Percentiles rank a stretch among this genome's conserved stretches.
Evolutionary conservation across 35 echinoderm and acorn worm genomes (phyloP).

Genomic region (Lytechinus variegatus): DNA sequence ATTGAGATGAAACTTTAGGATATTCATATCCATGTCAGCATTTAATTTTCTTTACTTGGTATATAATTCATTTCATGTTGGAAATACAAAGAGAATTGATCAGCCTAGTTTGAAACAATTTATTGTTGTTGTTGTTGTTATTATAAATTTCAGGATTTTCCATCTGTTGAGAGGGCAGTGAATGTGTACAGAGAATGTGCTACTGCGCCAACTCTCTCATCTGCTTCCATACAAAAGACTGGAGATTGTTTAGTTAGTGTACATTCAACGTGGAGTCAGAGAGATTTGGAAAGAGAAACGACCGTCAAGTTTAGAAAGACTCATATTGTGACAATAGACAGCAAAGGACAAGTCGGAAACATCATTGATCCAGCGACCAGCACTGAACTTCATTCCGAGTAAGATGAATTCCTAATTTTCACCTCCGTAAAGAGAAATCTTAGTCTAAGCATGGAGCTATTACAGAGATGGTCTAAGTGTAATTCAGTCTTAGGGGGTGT

Average conservation of each 20-base stretch:
- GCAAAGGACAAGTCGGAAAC: background rate
- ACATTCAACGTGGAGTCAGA: slow-evolving; percentile 60
- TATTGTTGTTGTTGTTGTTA: too few species aligned
- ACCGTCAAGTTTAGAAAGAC: slow-evolving; percentile 50
- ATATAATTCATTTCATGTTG: too few species aligned
- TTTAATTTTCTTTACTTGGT: too few species aligned
- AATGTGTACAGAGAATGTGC: slow-evolving; percentile 52
- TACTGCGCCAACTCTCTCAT: slow-evolving; percentile 27
- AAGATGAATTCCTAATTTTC: background rate
- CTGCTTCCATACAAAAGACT: slow-evolving; percentile 40
- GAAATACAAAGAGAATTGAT: too few species aligned
- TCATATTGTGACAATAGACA: slow-evolving; percentile 42
- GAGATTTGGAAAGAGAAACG: slow-evolving; percentile 56
- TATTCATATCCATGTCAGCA: too few species aligned
- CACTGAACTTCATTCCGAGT: slow-evolving; percentile 53
- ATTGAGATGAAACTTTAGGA: too few species aligned
- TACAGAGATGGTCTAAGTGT: too few species aligned
- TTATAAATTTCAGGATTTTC: slow-evolving; percentile 23
- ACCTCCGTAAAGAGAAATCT: too few species aligned
- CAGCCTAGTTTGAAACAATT: too few species aligned
- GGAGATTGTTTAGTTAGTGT: slow-evolving; percentile 24
- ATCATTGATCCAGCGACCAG: slow-evolving; percentile 32
- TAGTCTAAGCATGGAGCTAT: too few species aligned
- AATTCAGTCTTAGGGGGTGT: too few species aligned
- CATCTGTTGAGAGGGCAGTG: slow-evolving; percentile 47